Evolutionary conservation across 2,113 vertebrate species (phyloP).

Genomic region (Emberiza fucata): DNA sequence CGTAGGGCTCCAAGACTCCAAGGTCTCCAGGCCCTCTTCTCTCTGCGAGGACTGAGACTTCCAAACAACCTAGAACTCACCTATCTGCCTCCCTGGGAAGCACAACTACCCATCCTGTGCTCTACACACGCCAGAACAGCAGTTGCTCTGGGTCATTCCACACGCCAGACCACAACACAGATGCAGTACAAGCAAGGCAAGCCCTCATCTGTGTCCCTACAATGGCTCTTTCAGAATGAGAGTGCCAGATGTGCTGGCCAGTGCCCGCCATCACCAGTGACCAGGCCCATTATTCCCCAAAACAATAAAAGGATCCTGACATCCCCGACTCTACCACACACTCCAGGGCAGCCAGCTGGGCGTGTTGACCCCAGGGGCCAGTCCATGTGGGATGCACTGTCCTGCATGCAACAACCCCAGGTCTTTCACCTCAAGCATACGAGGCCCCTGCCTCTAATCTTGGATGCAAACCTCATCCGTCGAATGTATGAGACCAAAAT

Average conservation of each 20-base stretch:
- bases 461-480: neutral
- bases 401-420: neutral
- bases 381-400: neutral
- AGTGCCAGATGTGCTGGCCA: neutral
- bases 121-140: neutral
- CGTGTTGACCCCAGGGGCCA: neutral
- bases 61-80: neutral
- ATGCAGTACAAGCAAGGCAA: neutral
- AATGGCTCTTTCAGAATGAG: neutral
- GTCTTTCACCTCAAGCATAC: neutral
- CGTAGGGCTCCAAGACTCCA: neutral
- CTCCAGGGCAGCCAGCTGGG: neutral
- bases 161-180: neutral
- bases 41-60: fast-evolving
- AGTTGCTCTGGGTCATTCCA: neutral
- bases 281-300: neutral
- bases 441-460: neutral
- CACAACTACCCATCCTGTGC: neutral
- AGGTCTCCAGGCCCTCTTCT: neutral
- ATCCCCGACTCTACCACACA: neutral
- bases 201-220: neutral
- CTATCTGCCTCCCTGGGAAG: neutral
- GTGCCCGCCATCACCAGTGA: too few species aligned
- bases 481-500: neutral
- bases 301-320: neutral